Base-by-base conservation (phyloP, 2,113 vertebrate species). In the Leptosomus discolor region DNA sequence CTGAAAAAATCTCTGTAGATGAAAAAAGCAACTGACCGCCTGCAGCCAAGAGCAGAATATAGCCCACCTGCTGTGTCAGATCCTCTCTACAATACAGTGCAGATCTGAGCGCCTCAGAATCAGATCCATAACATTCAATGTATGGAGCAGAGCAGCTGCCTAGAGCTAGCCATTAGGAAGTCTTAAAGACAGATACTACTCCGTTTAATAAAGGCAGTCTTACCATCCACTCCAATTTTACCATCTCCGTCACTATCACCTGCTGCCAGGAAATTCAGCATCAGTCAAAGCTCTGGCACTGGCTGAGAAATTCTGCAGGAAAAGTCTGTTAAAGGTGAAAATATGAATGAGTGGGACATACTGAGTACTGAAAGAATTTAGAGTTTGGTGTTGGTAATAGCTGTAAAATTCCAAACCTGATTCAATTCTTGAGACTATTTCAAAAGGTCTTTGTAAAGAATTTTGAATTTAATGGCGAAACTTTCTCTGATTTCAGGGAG, bases 181-280 rank as follows among this genome's bases (percentile, higher is more conserved):
- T 21, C 48, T 30, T 45, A 39, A 12, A 21, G 24, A 32, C 48
- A 92, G 36, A 5, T 26, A 6, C 5, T 19, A 12, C 8, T 39
- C 34, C 2, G 8, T 53, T 88, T 36, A 8, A 15, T 56, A 46
- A 81, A 36, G 23, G 14, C 51, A 41, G 5, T 29, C 97, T 98
- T 94, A 98, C 98, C 98, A 69, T 98, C 98, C 92, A 97, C 94
- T 97, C 98, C 99, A 29, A 98, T 99, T 98, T 98, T 98, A 88
- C 98, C 98, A 2, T 99, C 98, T 46, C 98, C 98, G 85, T 99
- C 98, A 12, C 95, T 95, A 90, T 99, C 98, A 36, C 98, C 98
- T 37, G 97, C 98, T 92, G 94, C 8, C 26, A 99, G 96, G 85
- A 99, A 98, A 1, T 98, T 99, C 98, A 51, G 94, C 96, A 11